Base-by-base conservation (phyloP, 2,888 invertebrate genomes). In the Flexamia atlantica region DNA sequence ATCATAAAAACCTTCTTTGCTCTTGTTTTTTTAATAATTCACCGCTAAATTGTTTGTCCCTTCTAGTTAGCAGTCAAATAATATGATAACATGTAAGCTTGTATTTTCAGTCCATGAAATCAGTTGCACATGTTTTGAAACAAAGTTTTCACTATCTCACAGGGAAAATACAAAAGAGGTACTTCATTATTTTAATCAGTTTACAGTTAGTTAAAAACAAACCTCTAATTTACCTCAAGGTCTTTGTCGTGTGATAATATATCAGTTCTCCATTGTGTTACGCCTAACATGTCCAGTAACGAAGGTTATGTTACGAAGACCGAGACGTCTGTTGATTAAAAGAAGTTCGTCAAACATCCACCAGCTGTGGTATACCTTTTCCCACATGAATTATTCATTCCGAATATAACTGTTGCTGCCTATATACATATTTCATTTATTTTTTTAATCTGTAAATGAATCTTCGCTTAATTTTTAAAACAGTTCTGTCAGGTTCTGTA, bases 211-310 rank as follows among this genome's bases (percentile, higher is more conserved):
- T 28, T 14, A 17, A 28, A 64, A 28, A 64, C 64, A 64, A 12
- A 64, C 57, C 57, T 64, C 64, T 64, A 64, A 30, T 64, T 53
- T 64, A 64, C 64, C 25, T 64, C 64, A 64, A 64, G 64, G 64
- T 64, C 64, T 64, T 3, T 28, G 64, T 14, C 25, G 64, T 20
- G 9, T 64, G 64, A 64, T 64, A 64, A 30, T 12, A 17, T 30
- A 57, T 57, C 14, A 57, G 14, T 25, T 30, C 28, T 64, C 14
- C 12, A 4, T 64, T 14, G 12, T 23, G 30, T 64, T 53, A 20
- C 28, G 30, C 14, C 30, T 25, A 64, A 17, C 64, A 64, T 14
- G 64, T 64, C 64, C 25, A 64, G 30, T 64, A 14, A 25, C 64
- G 20, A 64, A 23, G 20, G 53, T 53, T 23, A 53, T 14, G 53